Evolutionary conservation across 2,113 vertebrate species (phyloP).

Genomic region (Probosciger aterrimus): DNA sequence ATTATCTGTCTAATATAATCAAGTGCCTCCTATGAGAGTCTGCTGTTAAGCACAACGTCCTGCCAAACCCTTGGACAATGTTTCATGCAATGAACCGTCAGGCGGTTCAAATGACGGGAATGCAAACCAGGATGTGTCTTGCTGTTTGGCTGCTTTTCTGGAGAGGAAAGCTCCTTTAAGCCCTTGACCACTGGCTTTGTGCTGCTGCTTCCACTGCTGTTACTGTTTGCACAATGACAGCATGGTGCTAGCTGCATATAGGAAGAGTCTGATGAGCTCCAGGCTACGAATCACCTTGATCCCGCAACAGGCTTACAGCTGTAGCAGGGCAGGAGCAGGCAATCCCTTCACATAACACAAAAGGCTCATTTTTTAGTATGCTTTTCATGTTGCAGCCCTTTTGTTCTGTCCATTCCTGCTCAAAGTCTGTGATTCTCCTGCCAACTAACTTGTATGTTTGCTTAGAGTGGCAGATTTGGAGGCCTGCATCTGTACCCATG

Average conservation of each 20-base stretch:
- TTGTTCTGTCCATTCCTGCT: background rate
- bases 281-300: background rate
- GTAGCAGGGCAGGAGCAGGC: background rate
- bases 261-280: background rate
- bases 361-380: fast-evolving
- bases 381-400: fast-evolving
- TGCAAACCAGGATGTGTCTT: background rate
- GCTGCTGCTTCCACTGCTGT: background rate
- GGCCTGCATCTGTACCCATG: background rate
- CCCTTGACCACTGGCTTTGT: background rate
- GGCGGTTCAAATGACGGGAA: background rate
- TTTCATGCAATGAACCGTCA: background rate
- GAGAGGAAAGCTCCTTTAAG: background rate
- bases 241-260: fast-evolving
- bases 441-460: fast-evolving
- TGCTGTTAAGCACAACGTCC: constrained; percentile 22
- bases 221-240: fast-evolving
- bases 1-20: constrained; percentile 77
- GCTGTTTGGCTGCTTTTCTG: fast-evolving
- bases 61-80: background rate
- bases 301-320: background rate
- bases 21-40: constrained; percentile 51
- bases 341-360: fast-evolving
- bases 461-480: background rate
- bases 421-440: background rate